Percentiles rank a stretch among this genome's conserved stretches.
Conservation (phyloP, 1,140 invertebrate genomes). For the Chironomus striatipennis region DNA sequence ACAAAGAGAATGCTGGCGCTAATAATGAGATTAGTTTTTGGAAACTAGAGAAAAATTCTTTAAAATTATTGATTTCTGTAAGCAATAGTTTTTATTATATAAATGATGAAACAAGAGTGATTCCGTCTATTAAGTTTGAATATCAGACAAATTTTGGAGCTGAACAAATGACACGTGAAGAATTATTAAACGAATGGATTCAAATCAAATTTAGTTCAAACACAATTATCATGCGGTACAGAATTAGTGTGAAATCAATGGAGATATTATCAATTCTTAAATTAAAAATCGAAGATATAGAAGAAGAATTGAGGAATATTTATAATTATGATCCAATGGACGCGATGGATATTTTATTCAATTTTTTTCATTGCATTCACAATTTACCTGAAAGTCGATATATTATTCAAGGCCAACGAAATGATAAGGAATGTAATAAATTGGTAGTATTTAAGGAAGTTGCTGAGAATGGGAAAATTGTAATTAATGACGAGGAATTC, state of each 20-base stretch:
- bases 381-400: background rate
- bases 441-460: background rate
- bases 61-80: too few relatives aligned
- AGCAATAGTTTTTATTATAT: too few relatives aligned
- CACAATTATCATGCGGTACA: background rate
- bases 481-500: background rate
- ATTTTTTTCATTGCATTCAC: background rate
- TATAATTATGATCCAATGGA: background rate
- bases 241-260: background rate
- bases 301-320: background rate
- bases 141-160: slow-evolving; percentile 24
- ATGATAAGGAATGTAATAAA: background rate
- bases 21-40: background rate
- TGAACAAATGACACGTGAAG: slow-evolving; percentile 21
- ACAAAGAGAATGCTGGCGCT: background rate
- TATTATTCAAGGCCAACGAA: background rate
- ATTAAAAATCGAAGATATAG: background rate
- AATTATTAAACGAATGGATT: slow-evolving; percentile 25
- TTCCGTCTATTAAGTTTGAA: slow-evolving; percentile 22
- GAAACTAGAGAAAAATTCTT: background rate
- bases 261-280: background rate
- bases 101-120: background rate
- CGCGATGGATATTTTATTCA: background rate
- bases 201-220: background rate
- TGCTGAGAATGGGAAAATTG: background rate